phyloP scores from a whole-genome alignment of 2,797 vertebrate species.

The Anabas testudineus region DNA sequence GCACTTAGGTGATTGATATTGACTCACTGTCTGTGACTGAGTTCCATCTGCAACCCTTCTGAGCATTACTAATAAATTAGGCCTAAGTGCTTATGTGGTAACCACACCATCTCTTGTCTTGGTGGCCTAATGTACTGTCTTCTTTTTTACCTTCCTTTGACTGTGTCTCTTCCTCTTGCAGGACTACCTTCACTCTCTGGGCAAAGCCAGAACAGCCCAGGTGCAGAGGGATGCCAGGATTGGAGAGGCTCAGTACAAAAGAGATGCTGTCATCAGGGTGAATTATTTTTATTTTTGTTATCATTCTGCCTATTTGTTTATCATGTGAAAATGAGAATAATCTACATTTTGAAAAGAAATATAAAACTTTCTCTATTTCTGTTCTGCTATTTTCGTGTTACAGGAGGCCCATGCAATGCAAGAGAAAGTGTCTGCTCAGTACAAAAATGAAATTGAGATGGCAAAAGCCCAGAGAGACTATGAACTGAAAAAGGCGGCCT shows the following conservation, averaged over 20 bases:
- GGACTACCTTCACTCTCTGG: conserved; percentile 92
- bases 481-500: conserved; percentile 92
- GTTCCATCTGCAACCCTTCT: background rate
- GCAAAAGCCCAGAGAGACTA: conserved; percentile 94
- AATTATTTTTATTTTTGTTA: conserved; percentile 17
- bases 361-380: background rate
- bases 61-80: conserved; percentile 45
- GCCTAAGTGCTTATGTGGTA: conserved; percentile 54
- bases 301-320: background rate
- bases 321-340: background rate
- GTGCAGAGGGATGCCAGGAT: conserved; percentile 96
- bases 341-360: background rate
- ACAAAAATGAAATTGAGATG: conserved; percentile 95
- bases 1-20: conserved; percentile 50
- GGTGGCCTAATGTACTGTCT: conserved; percentile 18
- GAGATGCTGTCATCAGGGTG: conserved; percentile 93
- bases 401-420: conserved; percentile 94
- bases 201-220: conserved; percentile 94
- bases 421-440: conserved; percentile 93
- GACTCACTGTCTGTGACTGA: conserved; percentile 38
- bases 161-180: conserved; percentile 49
- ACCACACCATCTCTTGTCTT: conserved; percentile 13
- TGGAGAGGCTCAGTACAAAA: conserved; percentile 93
- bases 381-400: background rate
- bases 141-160: conserved; percentile 1